Percentiles rank a stretch among this genome's conserved stretches.
Evolutionary conservation across 2,113 vertebrate species (phyloP).

Genomic region (Oreocharis arfaki): DNA sequence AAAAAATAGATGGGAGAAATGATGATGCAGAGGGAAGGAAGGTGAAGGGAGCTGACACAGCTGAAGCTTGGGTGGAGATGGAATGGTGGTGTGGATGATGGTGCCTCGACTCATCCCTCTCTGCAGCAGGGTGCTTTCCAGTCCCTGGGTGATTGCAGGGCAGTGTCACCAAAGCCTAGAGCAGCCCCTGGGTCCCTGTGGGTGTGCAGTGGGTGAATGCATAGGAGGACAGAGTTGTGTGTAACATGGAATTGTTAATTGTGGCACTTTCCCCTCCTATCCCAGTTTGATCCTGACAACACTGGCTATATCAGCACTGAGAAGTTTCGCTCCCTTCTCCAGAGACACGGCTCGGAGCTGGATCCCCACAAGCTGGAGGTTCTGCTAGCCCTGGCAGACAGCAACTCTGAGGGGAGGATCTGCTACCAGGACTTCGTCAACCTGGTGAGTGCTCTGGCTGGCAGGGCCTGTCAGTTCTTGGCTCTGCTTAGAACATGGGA

Average conservation of each 20-base stretch:
- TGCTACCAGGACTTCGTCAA: slow-evolving; percentile 97
- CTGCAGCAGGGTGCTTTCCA: not conserved
- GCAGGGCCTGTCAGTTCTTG: not conserved
- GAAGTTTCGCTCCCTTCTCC: slow-evolving; percentile 89
- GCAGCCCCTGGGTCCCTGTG: not conserved
- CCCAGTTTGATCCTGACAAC: slow-evolving; percentile 89
- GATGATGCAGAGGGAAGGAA: not conserved
- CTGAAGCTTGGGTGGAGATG: not conserved
- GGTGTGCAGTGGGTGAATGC: not conserved
- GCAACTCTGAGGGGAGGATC: slow-evolving; percentile 90
- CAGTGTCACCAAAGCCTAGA: not conserved
- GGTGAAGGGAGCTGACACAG: not conserved
- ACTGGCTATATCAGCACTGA: slow-evolving; percentile 94
- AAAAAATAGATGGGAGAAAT: not conserved
- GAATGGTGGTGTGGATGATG: not conserved
- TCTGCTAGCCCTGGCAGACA: slow-evolving; percentile 89
- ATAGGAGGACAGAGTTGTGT: not conserved
- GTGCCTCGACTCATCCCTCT: not conserved
- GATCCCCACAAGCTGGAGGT: slow-evolving; percentile 96
- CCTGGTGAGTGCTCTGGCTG: slow-evolving; percentile 81
- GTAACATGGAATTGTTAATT: not conserved
- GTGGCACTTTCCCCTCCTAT: slow-evolving; percentile 5
- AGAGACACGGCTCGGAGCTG: slow-evolving; percentile 85
- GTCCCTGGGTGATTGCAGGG: not conserved
- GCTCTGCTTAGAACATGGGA: not conserved